Evolutionary conservation across 1,140 invertebrate genomes (phyloP), one percentile per base, ranked within the genome.

Genomic region (Calephelis nemesis): DNA sequence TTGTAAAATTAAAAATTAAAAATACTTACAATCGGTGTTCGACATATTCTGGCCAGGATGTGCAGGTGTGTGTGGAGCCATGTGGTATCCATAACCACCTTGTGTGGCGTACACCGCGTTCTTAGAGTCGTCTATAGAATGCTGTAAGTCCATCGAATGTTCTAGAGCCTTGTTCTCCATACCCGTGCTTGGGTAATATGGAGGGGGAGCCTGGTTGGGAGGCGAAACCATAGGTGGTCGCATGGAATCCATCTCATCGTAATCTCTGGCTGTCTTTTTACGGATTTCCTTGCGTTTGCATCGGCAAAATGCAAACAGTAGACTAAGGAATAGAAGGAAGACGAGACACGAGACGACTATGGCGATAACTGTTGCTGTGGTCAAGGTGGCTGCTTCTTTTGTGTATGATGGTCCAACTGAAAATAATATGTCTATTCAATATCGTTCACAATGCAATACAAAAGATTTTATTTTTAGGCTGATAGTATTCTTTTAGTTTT

Each of bases 121-220:
- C 87, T 97, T 97, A 8, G 96, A 96, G 74, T 96, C 95, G 65
- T 97, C 96, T 90, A 97, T 94, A 47, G 96, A 94, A 30, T 96
- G 76, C 0, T 95, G 96, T 68, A 97, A 92, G 79, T 97, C 96
- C 93, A 97, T 94, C 12, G 96, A 96, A 83, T 97, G 95, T 87
- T 98, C 97, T 9, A 98, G 90, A 42, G 96, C 97, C 91, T 98
- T 98, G 87, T 98, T 98, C 89, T 98, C 97, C 89, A 98, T 95
- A 6, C 96, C 96, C n/a, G 95, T 94, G 30, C 95, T 94, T 12
- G 95, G 95, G 76, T 96, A 97, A 76, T 97, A 97, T 10, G 97
- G 97, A 3, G 97, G 97, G 50, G 96, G 96, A 8, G 95, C 95
- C 86, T 96, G 95, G 71, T 95, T 96, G 84, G 96, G 96, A 70